A percentile compares a stretch with the other conserved stretches of the same genome.
Evolutionary conservation across 1,140 invertebrate species (phyloP).

Genomic region (Trissolcus basalis): DNA sequence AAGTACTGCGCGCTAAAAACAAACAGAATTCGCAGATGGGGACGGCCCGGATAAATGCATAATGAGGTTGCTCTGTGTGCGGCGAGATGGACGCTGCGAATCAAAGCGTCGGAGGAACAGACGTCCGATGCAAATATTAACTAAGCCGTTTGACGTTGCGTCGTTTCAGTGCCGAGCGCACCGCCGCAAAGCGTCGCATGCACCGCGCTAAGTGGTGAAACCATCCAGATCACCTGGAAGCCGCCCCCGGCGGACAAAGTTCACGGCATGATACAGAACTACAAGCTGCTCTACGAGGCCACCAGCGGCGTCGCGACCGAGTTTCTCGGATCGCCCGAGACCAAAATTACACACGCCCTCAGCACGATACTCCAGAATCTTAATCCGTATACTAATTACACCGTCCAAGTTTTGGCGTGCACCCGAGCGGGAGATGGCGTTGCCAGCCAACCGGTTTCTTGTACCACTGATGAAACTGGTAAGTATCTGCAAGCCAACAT

Average conservation of each 20-base stretch:
- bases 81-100: no score
- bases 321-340: conserved; percentile 75
- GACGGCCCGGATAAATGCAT: no score
- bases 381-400: conserved; percentile 85
- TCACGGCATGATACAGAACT: conserved; percentile 87
- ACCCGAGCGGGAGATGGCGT: conserved; percentile 87
- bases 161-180: conserved; percentile 80
- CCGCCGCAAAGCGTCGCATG: conserved; percentile 82
- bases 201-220: conserved; percentile 81
- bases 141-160: conserved; percentile 2
- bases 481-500: conserved; percentile 27
- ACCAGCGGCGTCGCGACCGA: conserved; percentile 61
- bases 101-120: not conserved
- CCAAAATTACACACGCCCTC: conserved; percentile 78
- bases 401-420: conserved; percentile 86
- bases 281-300: conserved; percentile 86
- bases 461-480: conserved; percentile 84
- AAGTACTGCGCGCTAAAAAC: no score
- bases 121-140: conserved; percentile 14
- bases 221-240: conserved; percentile 86
- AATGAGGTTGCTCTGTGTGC: no score
- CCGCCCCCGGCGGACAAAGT: conserved; percentile 82
- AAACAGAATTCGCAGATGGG: no score
- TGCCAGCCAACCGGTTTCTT: conserved; percentile 81
- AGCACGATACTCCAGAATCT: conserved; percentile 79